Evolutionary conservation across 2,888 invertebrate species (phyloP), one percentile per base, ranked within the genome.

Genomic region (Lochmaea crataegi): DNA sequence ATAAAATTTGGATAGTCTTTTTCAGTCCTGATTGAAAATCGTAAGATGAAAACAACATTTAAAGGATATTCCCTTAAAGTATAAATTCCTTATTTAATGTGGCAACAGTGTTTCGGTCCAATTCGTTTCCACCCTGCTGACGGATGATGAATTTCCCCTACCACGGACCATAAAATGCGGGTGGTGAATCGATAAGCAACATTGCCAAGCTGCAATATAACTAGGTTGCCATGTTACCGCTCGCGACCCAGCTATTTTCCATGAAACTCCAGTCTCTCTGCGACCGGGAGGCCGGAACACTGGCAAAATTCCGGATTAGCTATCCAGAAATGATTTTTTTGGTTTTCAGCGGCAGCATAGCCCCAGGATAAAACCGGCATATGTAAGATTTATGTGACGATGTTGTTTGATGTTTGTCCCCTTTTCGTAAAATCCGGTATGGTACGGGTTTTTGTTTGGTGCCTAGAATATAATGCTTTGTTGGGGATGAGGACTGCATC

Each of bases 91-190:
- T 57, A 71, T 66, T 60, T 65, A 41, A 75, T 69, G 71, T 72
- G 77, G 77, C 61, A 63, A 79, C 68, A 41, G 72, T 65, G 70
- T 73, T 68, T 79, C 78, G 79, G 78, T 79, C 77, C 77, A 73
- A 77, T 80, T 78, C 79, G 78, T 75, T 76, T 75, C 79, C 71
- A 73, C 76, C 75, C 76, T 77, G 78, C 67, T 72, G 67, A 77
- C 79, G 79, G 79, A 81, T 81, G 82, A 82, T 80, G 78, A 81
- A 82, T 82, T 80, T 79, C 78, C 81, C 81, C 80, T 77, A 76
- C 80, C 77, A 77, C 74, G 76, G 73, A 74, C 75, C 76, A 75
- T 77, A 76, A 77, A 80, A 78, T 77, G 81, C 80, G 82, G 82
- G 81, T 79, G 79, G 76, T 74, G 76, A 80, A 81, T 82, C 82